Evolutionary conservation across 2,888 invertebrate genomes (phyloP).

Genomic region (Cantharis rustica): DNA sequence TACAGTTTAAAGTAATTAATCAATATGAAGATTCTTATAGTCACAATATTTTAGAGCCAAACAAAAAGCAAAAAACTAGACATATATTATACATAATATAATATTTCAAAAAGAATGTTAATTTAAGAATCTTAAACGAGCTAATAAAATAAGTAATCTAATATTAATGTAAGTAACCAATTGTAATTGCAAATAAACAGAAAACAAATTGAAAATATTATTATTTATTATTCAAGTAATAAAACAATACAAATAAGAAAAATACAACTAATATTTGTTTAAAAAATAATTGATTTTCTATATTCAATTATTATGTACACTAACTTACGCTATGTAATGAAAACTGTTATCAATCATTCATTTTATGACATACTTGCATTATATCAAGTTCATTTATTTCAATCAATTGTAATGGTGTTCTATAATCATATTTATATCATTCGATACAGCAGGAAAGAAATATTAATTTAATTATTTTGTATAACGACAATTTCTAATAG

Average conservation of each 20-base stretch:
- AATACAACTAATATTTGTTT: background rate
- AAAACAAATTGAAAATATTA: background rate
- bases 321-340: background rate
- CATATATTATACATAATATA: no score
- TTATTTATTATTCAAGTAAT: background rate
- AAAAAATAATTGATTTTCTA: conserved; percentile 3
- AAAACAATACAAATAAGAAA: background rate
- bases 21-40: no score
- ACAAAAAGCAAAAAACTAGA: no score
- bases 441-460: background rate
- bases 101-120: no score
- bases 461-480: background rate
- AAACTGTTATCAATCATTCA: conserved; percentile 16
- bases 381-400: background rate
- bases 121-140: no score
- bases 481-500: background rate
- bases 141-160: background rate
- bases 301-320: conserved; percentile 8
- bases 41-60: no score
- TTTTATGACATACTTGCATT: background rate
- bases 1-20: no score
- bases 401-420: background rate
- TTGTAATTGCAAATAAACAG: background rate
- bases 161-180: background rate
- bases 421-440: background rate